phyloP scores from a whole-genome alignment of 2,888 invertebrate species.

The Brenthis hecate region DNA sequence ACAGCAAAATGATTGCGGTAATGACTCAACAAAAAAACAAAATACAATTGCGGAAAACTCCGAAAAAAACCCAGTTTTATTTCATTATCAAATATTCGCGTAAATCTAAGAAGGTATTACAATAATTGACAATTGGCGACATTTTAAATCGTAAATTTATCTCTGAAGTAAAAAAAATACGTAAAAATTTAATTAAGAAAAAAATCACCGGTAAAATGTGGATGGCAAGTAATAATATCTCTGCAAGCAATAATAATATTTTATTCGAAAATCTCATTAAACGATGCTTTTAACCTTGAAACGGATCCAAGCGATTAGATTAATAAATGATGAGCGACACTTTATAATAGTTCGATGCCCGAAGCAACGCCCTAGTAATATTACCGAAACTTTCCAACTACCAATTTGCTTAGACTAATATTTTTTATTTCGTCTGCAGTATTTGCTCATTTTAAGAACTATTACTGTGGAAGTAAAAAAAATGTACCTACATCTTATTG shows the following conservation, averaged over 20 bases:
- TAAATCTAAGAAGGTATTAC: not conserved
- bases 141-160: slow-evolving; percentile 11
- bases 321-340: slow-evolving; percentile 26
- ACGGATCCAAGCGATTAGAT: slow-evolving; percentile 29
- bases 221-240: slow-evolving; percentile 32
- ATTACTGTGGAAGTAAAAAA: too few relatives aligned
- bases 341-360: slow-evolving; percentile 3
- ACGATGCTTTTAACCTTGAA: slow-evolving; percentile 31
- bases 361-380: not conserved
- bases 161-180: slow-evolving; percentile 22
- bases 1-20: too few relatives aligned
- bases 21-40: too few relatives aligned
- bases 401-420: not conserved
- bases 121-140: not conserved
- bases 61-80: too few relatives aligned
- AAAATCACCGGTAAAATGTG: slow-evolving; percentile 24
- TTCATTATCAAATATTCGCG: too few relatives aligned
- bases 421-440: too few relatives aligned
- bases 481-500: too few relatives aligned
- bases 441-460: too few relatives aligned
- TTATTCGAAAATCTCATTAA: slow-evolving; percentile 33
- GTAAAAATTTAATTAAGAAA: slow-evolving; percentile 28
- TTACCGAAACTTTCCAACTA: not conserved
- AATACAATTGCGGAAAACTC: too few relatives aligned
- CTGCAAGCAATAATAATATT: slow-evolving; percentile 35